Conservation (phyloP, 1,140 invertebrate genomes). For the Drosophila willistoni region DNA sequence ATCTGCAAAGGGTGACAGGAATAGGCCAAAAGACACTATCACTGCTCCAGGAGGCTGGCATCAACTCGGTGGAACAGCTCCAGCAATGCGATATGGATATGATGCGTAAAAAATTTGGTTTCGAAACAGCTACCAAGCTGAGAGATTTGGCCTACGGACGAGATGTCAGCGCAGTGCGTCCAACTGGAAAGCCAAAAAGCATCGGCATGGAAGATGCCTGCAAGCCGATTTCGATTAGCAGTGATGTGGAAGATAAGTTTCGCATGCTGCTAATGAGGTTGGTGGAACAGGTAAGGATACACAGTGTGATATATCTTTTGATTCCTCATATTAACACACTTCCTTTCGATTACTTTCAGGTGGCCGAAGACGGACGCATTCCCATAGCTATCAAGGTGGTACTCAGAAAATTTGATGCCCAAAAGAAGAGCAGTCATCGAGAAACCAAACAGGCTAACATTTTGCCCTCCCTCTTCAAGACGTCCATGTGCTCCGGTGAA, state of each 20-base stretch:
- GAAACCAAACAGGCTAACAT: constrained; percentile 90
- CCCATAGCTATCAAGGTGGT: constrained; percentile 89
- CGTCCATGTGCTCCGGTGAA: constrained; percentile 83
- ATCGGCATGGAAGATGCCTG: constrained; percentile 91
- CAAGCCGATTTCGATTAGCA: constrained; percentile 87
- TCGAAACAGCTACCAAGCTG: constrained; percentile 87
- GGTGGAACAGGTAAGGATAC: constrained; percentile 84
- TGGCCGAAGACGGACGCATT: constrained; percentile 90
- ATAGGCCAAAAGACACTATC: constrained; percentile 88
- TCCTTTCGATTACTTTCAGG: constrained; percentile 51
- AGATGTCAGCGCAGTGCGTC: constrained; percentile 88
- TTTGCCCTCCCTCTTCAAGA: constrained; percentile 86
- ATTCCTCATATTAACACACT: no score
- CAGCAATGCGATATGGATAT: constrained; percentile 86
- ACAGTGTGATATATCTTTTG: background rate
- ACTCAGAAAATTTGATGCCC: constrained; percentile 87
- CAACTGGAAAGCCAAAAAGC: constrained; percentile 87
- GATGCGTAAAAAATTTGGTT: constrained; percentile 86
- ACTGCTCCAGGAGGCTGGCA: constrained; percentile 86
- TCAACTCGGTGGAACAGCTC: constrained; percentile 87
- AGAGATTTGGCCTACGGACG: constrained; percentile 88
- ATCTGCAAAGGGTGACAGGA: constrained; percentile 87
- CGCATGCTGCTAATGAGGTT: constrained; percentile 87
- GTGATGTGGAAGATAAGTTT: constrained; percentile 89
- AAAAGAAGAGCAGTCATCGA: constrained; percentile 86